Conservation (phyloP, 2,888 invertebrate species). For the Caprella mutica region DNA sequence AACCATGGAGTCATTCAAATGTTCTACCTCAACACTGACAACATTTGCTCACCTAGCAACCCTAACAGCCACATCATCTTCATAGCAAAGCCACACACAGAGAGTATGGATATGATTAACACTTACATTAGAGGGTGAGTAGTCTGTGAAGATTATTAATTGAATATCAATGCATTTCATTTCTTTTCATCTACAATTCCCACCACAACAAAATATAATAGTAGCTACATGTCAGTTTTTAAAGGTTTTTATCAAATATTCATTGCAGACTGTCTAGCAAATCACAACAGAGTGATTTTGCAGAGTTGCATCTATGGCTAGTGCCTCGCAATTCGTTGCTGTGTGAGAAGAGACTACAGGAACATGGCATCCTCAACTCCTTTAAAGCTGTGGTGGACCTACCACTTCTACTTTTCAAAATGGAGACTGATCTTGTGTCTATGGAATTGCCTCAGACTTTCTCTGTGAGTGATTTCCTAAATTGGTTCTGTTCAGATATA, state of each 20-base stretch:
- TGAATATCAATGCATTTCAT: too few relatives aligned
- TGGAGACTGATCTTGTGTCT: conserved; percentile 83
- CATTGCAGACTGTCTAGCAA: too few relatives aligned
- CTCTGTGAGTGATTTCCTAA: conserved; percentile 49
- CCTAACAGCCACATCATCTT: conserved; percentile 77
- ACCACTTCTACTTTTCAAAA: conserved; percentile 73
- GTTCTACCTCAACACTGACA: conserved; percentile 43
- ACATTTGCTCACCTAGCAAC: conserved; percentile 16
- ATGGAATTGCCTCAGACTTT: conserved; percentile 75
- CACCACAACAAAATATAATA: too few relatives aligned
- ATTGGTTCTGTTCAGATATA: too few relatives aligned
- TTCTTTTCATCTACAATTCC: too few relatives aligned
- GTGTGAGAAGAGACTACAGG: conserved; percentile 71
- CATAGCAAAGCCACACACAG: conserved; percentile 67
- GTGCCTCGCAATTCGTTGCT: conserved; percentile 75
- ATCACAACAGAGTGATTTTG: background rate
- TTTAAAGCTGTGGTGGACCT: conserved; percentile 70
- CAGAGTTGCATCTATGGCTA: conserved; percentile 74
- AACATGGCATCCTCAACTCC: conserved; percentile 65
- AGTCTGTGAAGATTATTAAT: background rate
- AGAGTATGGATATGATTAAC: conserved; percentile 51
- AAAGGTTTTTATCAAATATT: background rate
- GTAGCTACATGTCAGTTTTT: too few relatives aligned
- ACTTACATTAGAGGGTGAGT: conserved; percentile 27
- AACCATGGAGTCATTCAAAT: conserved; percentile 76